A percentile compares a stretch with the other conserved stretches of the same genome.
phyloP scores from a whole-genome alignment of 2,888 invertebrate species.

The Leptura quadrifasciata region DNA sequence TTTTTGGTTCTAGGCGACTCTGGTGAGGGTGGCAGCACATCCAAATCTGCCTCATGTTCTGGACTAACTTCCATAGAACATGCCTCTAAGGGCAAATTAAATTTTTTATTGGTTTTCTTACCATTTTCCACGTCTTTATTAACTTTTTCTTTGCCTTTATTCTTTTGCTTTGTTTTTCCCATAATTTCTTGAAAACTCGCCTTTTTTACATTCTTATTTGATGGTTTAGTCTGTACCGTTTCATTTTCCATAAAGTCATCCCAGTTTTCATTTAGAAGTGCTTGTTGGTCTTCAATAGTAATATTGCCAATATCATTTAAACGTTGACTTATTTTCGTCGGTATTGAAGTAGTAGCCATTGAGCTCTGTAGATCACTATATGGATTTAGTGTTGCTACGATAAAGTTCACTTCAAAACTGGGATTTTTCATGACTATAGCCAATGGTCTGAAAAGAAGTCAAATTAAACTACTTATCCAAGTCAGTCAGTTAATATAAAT shows the following conservation, averaged over 20 bases:
- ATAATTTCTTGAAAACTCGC: constrained; percentile 41
- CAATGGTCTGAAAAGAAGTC: constrained; percentile 78
- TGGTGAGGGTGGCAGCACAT: constrained; percentile 74
- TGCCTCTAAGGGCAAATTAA: constrained; percentile 15
- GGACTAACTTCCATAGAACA: constrained; percentile 16
- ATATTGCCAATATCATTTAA: constrained; percentile 55
- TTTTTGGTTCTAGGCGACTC: constrained; percentile 77
- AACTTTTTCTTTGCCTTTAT: constrained; percentile 24
- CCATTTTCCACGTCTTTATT: constrained; percentile 25
- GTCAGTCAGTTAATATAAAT: too few relatives aligned
- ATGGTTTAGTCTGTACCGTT: constrained; percentile 37
- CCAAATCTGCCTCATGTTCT: constrained; percentile 41
- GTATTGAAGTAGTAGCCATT: constrained; percentile 56
- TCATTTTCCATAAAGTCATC: constrained; percentile 58
- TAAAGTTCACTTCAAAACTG: constrained; percentile 86
- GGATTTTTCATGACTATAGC: constrained; percentile 83
- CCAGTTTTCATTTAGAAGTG: constrained; percentile 64
- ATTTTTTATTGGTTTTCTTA: constrained; percentile 32
- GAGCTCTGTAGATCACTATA: constrained; percentile 73
- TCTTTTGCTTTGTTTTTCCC: constrained; percentile 40
- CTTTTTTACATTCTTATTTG: constrained; percentile 42
- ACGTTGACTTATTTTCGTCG: constrained; percentile 70
- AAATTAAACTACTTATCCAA: neutral
- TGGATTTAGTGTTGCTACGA: constrained; percentile 85
- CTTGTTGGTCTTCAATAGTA: constrained; percentile 63